phyloP scores from a whole-genome alignment of 37 sponge, comb jelly and placozoan species.

The Aphrocallistes beatrix region DNA sequence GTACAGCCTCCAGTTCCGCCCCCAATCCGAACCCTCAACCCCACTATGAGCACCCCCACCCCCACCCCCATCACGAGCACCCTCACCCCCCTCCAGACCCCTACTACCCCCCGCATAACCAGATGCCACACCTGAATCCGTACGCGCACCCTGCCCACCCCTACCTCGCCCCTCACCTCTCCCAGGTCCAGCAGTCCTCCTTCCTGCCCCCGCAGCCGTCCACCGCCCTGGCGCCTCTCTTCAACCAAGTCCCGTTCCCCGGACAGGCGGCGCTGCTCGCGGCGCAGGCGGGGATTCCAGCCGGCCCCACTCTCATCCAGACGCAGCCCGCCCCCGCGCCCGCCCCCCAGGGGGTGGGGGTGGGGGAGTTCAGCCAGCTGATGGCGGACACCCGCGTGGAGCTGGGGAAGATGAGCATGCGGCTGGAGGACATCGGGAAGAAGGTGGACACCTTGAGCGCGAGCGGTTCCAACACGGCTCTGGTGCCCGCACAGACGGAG shows the following conservation, averaged over 20 bases:
- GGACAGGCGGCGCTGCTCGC: background rate
- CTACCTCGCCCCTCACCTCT: background rate
- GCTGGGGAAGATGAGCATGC: conserved; percentile 48
- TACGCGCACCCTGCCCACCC: background rate
- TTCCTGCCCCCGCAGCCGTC: background rate
- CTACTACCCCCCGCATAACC: background rate
- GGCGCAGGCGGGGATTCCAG: background rate
- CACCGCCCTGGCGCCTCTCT: background rate
- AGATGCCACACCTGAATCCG: background rate
- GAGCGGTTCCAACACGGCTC: background rate
- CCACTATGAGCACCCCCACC: background rate
- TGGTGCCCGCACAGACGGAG: background rate
- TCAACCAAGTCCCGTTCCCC: background rate
- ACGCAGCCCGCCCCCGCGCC: background rate
- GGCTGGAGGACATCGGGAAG: conserved; percentile 53
- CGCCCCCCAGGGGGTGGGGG: background rate
- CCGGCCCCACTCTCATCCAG: background rate
- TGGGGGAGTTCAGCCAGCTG: conserved; percentile 57
- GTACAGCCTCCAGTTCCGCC: background rate
- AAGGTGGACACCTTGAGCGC: conserved; percentile 26
- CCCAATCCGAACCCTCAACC: background rate
- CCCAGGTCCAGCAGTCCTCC: background rate
- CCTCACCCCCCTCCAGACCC: background rate
- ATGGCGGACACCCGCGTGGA: conserved; percentile 66
- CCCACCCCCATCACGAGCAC: background rate